These are phyloP conservation scores for Margarornis squamiger DNA, from an alignment of 2,797 vertebrate genomes.

Conservation along the genomic window DNA sequence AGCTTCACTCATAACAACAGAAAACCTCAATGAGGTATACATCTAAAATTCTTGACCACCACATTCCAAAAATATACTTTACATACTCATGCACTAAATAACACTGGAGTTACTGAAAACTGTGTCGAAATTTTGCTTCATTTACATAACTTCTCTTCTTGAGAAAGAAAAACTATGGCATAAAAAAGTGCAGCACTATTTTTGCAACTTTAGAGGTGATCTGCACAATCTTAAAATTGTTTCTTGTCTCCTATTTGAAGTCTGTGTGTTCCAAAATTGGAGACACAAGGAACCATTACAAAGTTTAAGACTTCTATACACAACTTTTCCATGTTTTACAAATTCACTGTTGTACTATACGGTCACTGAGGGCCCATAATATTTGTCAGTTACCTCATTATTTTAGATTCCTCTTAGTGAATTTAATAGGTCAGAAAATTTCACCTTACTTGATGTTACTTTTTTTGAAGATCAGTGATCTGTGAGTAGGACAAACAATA, in stretches of 20 bases:
- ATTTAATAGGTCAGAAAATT: neutral
- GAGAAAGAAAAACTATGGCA: neutral
- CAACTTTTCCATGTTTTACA: neutral
- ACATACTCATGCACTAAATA: neutral
- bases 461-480: neutral
- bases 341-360: neutral
- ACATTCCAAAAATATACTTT: neutral
- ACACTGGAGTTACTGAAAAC: neutral
- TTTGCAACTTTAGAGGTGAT: neutral
- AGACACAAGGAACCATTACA: neutral
- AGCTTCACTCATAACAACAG: neutral
- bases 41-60: neutral
- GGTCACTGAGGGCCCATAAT: neutral
- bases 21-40: neutral
- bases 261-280: neutral
- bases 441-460: neutral
- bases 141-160: neutral
- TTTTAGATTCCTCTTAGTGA: neutral
- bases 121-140: neutral
- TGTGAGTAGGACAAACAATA: neutral
- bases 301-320: neutral
- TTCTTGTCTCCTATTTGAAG: neutral
- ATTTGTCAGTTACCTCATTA: neutral
- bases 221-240: neutral
- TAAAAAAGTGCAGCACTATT: neutral